Conservation (phyloP, 2,113 vertebrate genomes). For the Nerophis ophidion region DNA sequence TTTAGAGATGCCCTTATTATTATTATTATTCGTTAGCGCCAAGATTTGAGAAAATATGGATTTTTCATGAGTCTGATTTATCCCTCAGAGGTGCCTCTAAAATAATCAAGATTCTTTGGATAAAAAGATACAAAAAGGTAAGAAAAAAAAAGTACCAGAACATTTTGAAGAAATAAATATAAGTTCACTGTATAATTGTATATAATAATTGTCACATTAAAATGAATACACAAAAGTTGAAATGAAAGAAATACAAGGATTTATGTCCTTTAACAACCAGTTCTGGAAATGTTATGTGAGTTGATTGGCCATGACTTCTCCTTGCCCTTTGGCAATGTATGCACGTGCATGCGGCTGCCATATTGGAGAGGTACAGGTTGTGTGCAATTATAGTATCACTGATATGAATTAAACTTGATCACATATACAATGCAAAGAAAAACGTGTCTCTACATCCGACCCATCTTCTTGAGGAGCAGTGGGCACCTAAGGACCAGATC, state of each 20-base stretch:
- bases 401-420: too few species aligned
- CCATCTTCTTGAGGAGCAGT: too few species aligned
- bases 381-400: neutral
- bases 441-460: too few species aligned
- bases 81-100: neutral
- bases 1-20: too few species aligned
- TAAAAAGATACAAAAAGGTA: conserved; percentile 13
- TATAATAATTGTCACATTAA: neutral
- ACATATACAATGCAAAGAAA: too few species aligned
- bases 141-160: neutral
- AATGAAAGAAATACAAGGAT: too few species aligned
- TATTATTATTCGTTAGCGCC: neutral
- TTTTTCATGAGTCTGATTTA: too few species aligned
- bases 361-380: neutral
- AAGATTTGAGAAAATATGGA: neutral
- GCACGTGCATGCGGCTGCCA: neutral
- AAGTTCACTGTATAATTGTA: neutral
- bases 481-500: too few species aligned
- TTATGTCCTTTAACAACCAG: too few species aligned
- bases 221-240: neutral
- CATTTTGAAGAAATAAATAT: conserved; percentile 2
- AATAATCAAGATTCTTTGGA: conserved; percentile 39
- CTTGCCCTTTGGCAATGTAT: neutral
- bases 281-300: too few species aligned
- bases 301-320: neutral